phyloP scores from a whole-genome alignment of 2,888 invertebrate genomes.

The Drosophila monieri region DNA sequence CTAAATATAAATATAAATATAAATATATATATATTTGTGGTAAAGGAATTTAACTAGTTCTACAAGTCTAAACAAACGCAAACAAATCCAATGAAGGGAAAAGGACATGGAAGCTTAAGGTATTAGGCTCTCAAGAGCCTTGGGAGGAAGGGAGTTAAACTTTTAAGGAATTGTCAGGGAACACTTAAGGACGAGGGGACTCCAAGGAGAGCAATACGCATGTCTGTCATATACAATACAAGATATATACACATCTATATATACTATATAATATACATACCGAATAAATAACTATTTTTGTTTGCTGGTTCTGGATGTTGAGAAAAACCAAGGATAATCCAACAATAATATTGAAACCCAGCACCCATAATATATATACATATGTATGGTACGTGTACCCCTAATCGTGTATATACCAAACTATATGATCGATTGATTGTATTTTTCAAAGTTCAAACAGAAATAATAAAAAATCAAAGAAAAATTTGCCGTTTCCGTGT shows the following conservation, averaged over 20 bases:
- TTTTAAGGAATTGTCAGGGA: conserved; percentile 74
- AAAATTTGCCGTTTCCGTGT: not conserved
- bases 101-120: not conserved
- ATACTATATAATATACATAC: conserved; percentile 14
- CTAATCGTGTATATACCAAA: conserved; percentile 33
- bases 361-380: conserved; percentile 30
- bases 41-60: conserved; percentile 60
- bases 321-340: conserved; percentile 6
- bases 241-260: conserved; percentile 16
- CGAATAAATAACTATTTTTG: conserved; percentile 34
- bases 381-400: conserved; percentile 12
- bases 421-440: conserved; percentile 49
- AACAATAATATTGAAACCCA: not conserved
- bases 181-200: conserved; percentile 39
- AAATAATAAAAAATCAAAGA: conserved; percentile 50
- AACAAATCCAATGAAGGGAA: conserved; percentile 4
- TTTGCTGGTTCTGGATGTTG: conserved; percentile 67
- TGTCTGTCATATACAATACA: conserved; percentile 22
- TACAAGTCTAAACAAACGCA: conserved; percentile 9
- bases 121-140: not conserved
- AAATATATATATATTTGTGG: conserved; percentile 32
- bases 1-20: conserved; percentile 3
- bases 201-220: conserved; percentile 48
- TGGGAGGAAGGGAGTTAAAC: conserved; percentile 16
- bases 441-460: conserved; percentile 65